Evolutionary conservation across 1,140 invertebrate species (phyloP).

Genomic region (Calosoma granatense): DNA sequence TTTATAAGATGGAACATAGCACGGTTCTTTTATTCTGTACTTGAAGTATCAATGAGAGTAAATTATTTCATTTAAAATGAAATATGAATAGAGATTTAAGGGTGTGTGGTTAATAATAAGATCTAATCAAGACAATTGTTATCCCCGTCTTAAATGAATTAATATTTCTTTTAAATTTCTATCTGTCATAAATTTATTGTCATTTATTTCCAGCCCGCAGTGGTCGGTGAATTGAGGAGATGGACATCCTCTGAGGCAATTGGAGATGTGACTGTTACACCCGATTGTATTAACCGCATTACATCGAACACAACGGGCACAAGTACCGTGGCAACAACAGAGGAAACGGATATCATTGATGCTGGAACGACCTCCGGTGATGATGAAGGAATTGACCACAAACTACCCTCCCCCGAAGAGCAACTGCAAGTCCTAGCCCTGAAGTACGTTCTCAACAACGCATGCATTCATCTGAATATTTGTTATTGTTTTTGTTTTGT

Average conservation of each 20-base stretch:
- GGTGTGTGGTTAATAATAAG: too few species aligned
- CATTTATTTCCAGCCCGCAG: conserved; percentile 55
- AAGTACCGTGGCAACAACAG: too few species aligned
- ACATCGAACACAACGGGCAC: conserved; percentile 35
- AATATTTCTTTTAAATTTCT: too few species aligned
- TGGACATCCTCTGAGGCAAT: conserved; percentile 77
- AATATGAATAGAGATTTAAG: too few species aligned
- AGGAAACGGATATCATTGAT: conserved; percentile 41
- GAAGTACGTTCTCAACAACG: conserved; percentile 47
- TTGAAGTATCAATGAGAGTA: too few species aligned
- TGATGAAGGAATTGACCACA: conserved; percentile 66
- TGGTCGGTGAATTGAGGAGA: conserved; percentile 64
- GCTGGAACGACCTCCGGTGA: conserved; percentile 41
- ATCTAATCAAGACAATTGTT: too few species aligned
- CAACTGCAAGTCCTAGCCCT: conserved; percentile 66
- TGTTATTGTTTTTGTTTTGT: conserved; percentile 15
- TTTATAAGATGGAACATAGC: too few species aligned
- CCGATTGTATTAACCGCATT: conserved; percentile 55
- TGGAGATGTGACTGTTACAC: conserved; percentile 67
- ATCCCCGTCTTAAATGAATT: too few species aligned
- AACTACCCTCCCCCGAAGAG: conserved; percentile 72
- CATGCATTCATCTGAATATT: not conserved
- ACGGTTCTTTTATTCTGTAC: too few species aligned
- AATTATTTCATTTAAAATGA: too few species aligned
- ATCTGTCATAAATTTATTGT: not conserved